phyloP scores from a whole-genome alignment of 2,797 vertebrate species.

The Acanthurus tractus region DNA sequence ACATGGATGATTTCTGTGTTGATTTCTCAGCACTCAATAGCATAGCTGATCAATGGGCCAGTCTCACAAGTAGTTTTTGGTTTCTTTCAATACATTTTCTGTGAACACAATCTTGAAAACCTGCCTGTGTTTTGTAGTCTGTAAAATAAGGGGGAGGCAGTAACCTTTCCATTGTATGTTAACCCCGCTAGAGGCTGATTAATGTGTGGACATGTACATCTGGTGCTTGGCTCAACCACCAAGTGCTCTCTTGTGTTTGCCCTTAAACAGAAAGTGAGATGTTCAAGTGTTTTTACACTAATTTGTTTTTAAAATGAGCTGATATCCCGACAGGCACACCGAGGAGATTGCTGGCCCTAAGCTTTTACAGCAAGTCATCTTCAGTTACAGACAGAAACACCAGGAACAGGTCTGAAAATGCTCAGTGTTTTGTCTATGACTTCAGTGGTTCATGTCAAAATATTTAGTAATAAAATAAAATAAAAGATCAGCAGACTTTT shows the following conservation, averaged over 20 bases:
- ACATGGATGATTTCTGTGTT: constrained; percentile 29
- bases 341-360: constrained; percentile 5
- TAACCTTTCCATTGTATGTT: constrained; percentile 1
- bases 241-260: constrained; percentile 23
- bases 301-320: constrained; percentile 42
- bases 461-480: background rate
- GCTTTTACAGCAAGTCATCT: constrained; percentile 8
- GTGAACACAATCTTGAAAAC: constrained; percentile 40
- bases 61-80: constrained; percentile 32
- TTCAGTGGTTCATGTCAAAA: background rate
- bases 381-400: constrained; percentile 11
- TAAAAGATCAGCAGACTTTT: background rate
- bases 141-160: constrained; percentile 4
- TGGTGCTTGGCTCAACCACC: constrained; percentile 12
- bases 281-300: constrained; percentile 22
- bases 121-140: constrained; percentile 6
- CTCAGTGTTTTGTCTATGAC: background rate
- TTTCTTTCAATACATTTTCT: constrained; percentile 30
- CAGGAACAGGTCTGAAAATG: constrained; percentile 2
- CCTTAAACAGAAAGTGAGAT: constrained; percentile 17
- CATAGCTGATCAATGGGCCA: constrained; percentile 45
- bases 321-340: constrained; percentile 5
- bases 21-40: constrained; percentile 37
- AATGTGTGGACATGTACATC: constrained; percentile 26
- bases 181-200: constrained; percentile 43